Evolutionary conservation across 2,888 invertebrate species (phyloP).

Genomic region (Notocelia uddmanniana): DNA sequence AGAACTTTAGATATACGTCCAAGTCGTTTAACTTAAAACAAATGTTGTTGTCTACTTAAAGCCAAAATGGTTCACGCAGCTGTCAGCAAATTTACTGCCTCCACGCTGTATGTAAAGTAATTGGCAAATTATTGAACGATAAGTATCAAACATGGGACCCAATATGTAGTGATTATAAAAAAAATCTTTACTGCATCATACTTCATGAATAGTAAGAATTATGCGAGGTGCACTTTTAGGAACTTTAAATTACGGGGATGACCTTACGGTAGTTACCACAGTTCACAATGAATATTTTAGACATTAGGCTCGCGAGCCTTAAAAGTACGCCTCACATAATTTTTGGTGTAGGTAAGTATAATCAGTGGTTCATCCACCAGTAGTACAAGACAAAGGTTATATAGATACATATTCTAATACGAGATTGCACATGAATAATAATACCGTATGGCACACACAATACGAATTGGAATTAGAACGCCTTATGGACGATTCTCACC

Average conservation of each 20-base stretch:
- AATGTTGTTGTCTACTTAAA: not conserved
- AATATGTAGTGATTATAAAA: constrained; percentile 9
- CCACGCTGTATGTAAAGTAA: not conserved
- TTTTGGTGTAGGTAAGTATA: not conserved
- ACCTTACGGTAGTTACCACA: not conserved
- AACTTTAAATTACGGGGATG: too few relatives aligned
- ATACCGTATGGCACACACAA: constrained; percentile 25
- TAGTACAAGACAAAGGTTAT: not conserved
- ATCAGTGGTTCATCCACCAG: not conserved
- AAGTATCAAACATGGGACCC: not conserved
- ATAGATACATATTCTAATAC: not conserved
- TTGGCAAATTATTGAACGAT: not conserved
- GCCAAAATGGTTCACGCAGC: not conserved
- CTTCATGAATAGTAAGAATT: not conserved
- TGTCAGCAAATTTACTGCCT: not conserved
- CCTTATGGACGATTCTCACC: too few relatives aligned
- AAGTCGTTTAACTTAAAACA: too few relatives aligned
- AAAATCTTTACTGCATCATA: not conserved
- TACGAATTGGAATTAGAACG: not conserved
- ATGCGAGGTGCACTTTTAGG: not conserved
- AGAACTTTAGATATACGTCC: too few relatives aligned
- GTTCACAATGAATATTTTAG: not conserved
- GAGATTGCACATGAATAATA: not conserved
- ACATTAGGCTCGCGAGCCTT: not conserved
- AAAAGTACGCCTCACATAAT: not conserved